Evolutionary conservation across 2,797 vertebrate species (phyloP).

Genomic region (Macropodus opercularis): DNA sequence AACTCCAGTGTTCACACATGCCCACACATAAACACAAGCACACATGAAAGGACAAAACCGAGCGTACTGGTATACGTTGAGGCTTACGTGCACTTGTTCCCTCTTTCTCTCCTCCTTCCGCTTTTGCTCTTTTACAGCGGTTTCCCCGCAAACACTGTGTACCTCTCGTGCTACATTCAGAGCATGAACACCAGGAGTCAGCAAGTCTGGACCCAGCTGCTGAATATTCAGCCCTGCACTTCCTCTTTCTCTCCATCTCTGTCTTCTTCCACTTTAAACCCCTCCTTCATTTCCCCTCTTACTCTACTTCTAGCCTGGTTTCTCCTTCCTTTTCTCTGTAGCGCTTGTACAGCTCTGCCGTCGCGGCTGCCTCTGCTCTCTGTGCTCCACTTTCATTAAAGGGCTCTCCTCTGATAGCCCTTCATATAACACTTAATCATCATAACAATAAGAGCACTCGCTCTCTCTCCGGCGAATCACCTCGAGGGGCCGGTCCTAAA

Average conservation of each 20-base stretch:
- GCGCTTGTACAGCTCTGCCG: conserved; percentile 37
- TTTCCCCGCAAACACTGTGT: conserved; percentile 40
- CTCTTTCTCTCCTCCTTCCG: conserved; percentile 19
- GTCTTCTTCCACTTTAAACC: conserved; percentile 58
- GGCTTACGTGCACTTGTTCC: conserved; percentile 28
- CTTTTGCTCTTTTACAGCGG: conserved; percentile 32
- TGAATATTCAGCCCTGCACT: conserved; percentile 74
- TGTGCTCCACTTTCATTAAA: conserved; percentile 77
- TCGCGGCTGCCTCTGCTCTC: conserved; percentile 57
- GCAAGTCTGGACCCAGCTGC: conserved; percentile 79
- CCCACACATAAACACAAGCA: conserved; percentile 2
- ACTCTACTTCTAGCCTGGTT: conserved; percentile 22
- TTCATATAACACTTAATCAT: conserved; percentile 83
- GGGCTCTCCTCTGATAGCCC: conserved; percentile 81
- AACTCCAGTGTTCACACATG: conserved; percentile 46
- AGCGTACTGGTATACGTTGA: conserved; percentile 20
- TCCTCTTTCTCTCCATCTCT: conserved; percentile 42
- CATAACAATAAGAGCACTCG: conserved; percentile 79
- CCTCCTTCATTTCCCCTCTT: conserved; percentile 12
- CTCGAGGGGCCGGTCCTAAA: conserved; percentile 70
- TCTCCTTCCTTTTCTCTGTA: conserved; percentile 9
- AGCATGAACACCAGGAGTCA: conserved; percentile 77
- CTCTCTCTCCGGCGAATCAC: conserved; percentile 63
- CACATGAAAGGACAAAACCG: conserved; percentile 10
- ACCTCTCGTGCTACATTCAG: conserved; percentile 71